Base-by-base conservation (phyloP, 2,797 vertebrate genomes). In the Xenops minutus region DNA sequence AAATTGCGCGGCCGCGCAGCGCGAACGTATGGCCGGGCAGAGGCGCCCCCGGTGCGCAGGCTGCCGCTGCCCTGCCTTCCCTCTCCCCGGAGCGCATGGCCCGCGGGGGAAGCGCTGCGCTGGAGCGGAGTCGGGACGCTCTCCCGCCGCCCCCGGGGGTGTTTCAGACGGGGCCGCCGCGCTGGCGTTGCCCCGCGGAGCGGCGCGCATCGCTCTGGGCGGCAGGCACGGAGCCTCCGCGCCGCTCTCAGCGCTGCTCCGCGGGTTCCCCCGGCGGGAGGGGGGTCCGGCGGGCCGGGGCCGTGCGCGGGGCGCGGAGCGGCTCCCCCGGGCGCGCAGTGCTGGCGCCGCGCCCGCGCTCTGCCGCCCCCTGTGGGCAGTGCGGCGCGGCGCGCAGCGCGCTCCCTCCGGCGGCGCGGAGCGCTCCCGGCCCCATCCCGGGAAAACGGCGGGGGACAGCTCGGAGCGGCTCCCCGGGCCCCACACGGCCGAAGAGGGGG, bases 341-440 rank as follows among this genome's bases (percentile, higher is more conserved):
- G 14, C 29, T 27, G 26, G 73, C 59, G 62, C 26, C 32, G 75
- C 34, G 36, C 20, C 56, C n/a, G 46, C 97, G 97, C 96, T 94
- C 80, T 95, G 88, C 88, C 96, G 93, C 97, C 97, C 93, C 97
- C 97, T 97, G 46, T 95, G 67, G 97, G 93, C n/a, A n/a, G n/a
- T n/a, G n/a, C 73, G 3, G 52, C n/a, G 34, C 58, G 30, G 29
- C 18, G 44, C 54, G 59, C 63, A 5, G 23, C 63, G 52, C 17
- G 77, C 64, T 63, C 80, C 67, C 36, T 64, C 63, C 43, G 69
- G 84, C 80, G 41, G 58, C 32, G 58, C 36, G 54, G 48, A 55
- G 20, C n/a, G 24, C 19, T 10, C 22, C n/a, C 39, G 36, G 58
- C 44, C 29, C 22, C 19, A 44, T 41, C 54, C 69, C 79, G 59